These are phyloP conservation scores for Agonopterix arenella DNA, from an alignment of 2,888 invertebrate species.

Conservation along the genomic window DNA sequence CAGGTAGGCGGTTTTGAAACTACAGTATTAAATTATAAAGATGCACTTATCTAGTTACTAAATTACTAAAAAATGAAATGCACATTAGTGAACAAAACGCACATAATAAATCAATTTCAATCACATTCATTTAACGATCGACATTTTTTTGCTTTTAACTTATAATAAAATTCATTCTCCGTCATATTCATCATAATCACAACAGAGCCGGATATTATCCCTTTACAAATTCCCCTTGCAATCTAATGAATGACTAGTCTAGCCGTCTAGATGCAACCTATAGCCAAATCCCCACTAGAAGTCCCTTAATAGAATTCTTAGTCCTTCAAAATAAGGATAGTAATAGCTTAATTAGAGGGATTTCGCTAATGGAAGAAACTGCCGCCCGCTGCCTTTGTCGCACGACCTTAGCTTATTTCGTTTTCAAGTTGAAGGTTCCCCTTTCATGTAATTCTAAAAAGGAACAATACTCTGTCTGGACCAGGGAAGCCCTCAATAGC, in stretches of 20 bases:
- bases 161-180: neutral
- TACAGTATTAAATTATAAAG: too few species aligned
- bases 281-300: too few species aligned
- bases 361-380: too few species aligned
- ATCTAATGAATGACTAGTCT: slow-evolving; percentile 39
- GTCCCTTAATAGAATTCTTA: too few species aligned
- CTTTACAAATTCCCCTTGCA: slow-evolving; percentile 36
- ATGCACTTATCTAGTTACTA: too few species aligned
- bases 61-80: too few species aligned
- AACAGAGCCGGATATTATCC: slow-evolving; percentile 21
- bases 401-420: slow-evolving; percentile 64
- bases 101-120: neutral
- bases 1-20: too few species aligned
- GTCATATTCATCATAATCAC: slow-evolving; percentile 3
- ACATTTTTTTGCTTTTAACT: too few species aligned
- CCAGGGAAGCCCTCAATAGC: slow-evolving; percentile 50
- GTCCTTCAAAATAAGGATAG: too few species aligned
- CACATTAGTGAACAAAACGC: too few species aligned
- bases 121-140: neutral
- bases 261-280: slow-evolving; percentile 61
- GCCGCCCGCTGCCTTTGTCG: slow-evolving; percentile 38
- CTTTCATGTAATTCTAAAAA: slow-evolving; percentile 43
- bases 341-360: too few species aligned
- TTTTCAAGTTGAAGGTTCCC: slow-evolving; percentile 70
- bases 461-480: slow-evolving; percentile 45